Conservation (phyloP, 2,113 vertebrate species). For the Xiphias gladius region DNA sequence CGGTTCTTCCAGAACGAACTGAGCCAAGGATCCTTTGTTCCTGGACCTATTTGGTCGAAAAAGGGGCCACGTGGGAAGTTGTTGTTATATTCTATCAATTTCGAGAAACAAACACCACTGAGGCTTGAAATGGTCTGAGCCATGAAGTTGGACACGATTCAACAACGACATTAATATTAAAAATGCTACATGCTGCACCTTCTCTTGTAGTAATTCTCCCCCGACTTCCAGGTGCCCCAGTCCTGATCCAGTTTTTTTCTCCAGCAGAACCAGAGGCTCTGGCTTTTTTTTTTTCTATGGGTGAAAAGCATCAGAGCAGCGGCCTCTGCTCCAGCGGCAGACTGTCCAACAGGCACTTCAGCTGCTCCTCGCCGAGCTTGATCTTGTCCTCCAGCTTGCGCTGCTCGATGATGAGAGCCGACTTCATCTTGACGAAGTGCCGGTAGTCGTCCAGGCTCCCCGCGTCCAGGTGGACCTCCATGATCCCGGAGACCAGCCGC, state of each 20-base stretch:
- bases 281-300: no score
- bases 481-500: constrained; percentile 87
- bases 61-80: not conserved
- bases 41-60: not conserved
- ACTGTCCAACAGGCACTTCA: constrained; percentile 92
- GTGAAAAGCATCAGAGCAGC: constrained; percentile 28
- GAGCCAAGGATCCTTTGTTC: not conserved
- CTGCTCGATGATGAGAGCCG: constrained; percentile 94
- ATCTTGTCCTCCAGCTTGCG: constrained; percentile 95
- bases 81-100: not conserved
- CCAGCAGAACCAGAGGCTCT: not conserved
- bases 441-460: constrained; percentile 92
- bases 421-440: constrained; percentile 96
- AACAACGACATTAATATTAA: not conserved
- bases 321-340: constrained; percentile 82
- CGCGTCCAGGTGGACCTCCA: constrained; percentile 87
- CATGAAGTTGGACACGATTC: not conserved
- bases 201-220: not conserved
- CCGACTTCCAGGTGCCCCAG: no score
- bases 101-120: not conserved
- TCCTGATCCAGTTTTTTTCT: not conserved
- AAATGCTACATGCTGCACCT: constrained; percentile 12
- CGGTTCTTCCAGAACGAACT: no score
- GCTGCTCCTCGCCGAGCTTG: constrained; percentile 94
- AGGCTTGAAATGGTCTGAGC: not conserved